These are phyloP conservation scores for Spodoptera frugiperda DNA, from an alignment of 1,140 invertebrate genomes.

Conservation along the genomic window DNA sequence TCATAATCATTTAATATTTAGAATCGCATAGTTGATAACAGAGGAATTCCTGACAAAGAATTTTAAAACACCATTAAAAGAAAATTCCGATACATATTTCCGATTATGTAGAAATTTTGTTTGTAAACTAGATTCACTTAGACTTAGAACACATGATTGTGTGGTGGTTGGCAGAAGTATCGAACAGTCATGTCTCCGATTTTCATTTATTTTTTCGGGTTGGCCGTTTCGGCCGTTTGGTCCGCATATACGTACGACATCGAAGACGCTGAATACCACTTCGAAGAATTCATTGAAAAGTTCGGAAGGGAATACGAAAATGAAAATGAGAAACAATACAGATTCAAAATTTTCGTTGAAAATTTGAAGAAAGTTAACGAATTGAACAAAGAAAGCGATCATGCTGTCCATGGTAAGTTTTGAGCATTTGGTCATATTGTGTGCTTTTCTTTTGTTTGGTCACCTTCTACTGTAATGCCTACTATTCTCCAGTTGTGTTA, in stretches of 20 bases:
- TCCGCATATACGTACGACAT: neutral
- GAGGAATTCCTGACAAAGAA: no score
- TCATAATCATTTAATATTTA: no score
- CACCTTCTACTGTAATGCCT: neutral
- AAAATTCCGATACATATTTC: no score
- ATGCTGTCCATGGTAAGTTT: conserved; percentile 9
- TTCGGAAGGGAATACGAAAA: neutral
- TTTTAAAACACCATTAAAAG: no score
- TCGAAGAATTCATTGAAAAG: neutral
- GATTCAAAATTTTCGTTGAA: conserved; percentile 17
- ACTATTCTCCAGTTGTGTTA: neutral
- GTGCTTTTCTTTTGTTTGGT: no score
- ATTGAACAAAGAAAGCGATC: neutral
- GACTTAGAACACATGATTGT: no score
- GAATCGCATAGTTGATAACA: no score
- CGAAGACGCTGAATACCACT: neutral
- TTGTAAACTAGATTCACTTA: no score
- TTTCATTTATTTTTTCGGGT: neutral
- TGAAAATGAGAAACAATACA: neutral
- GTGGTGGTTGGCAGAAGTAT: neutral
- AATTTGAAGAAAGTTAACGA: conserved; percentile 6
- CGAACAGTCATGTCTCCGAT: neutral
- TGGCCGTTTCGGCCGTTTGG: neutral
- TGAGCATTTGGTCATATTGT: no score
- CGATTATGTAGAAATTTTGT: no score